Evolutionary conservation across 2,888 invertebrate species (phyloP).

Genomic region (Monoplex corrugatus): DNA sequence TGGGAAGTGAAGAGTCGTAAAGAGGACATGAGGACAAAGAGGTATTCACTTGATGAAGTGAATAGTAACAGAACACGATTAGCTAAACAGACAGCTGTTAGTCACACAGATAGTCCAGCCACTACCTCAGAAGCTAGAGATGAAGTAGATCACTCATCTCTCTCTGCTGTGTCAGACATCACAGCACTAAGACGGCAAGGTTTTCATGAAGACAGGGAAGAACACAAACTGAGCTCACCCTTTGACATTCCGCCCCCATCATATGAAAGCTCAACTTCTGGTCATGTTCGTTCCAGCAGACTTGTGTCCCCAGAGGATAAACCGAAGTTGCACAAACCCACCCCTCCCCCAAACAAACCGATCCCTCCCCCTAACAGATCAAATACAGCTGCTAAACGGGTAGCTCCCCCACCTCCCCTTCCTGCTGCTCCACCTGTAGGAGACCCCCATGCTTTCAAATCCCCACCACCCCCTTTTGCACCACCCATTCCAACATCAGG

Average conservation of each 20-base stretch:
- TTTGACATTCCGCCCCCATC: constrained; percentile 46
- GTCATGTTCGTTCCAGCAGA: constrained; percentile 17
- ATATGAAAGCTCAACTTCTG: constrained; percentile 32
- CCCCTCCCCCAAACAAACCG: constrained; percentile 36
- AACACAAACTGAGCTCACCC: not conserved
- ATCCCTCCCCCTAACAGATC: constrained; percentile 56
- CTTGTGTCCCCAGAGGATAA: constrained; percentile 30
- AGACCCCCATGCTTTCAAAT: not conserved
- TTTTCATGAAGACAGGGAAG: not conserved
- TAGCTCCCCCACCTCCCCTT: constrained; percentile 59
- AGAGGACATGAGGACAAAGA: constrained; percentile 55
- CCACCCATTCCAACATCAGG: not conserved
- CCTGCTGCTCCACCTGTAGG: constrained; percentile 51
- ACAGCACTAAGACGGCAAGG: not conserved
- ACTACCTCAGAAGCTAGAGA: not conserved
- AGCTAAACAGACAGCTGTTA: not conserved
- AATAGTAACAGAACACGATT: not conserved
- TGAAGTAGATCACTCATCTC: not conserved
- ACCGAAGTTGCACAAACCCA: constrained; percentile 34
- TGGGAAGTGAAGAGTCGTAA: constrained; percentile 54
- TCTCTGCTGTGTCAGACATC: not conserved
- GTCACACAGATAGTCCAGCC: not conserved
- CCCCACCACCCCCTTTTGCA: not conserved
- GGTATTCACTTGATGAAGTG: constrained; percentile 58
- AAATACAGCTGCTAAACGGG: constrained; percentile 58